These are phyloP conservation scores for Hylaeus anthracinus DNA, from an alignment of 1,140 invertebrate genomes.

Conservation along the genomic window DNA sequence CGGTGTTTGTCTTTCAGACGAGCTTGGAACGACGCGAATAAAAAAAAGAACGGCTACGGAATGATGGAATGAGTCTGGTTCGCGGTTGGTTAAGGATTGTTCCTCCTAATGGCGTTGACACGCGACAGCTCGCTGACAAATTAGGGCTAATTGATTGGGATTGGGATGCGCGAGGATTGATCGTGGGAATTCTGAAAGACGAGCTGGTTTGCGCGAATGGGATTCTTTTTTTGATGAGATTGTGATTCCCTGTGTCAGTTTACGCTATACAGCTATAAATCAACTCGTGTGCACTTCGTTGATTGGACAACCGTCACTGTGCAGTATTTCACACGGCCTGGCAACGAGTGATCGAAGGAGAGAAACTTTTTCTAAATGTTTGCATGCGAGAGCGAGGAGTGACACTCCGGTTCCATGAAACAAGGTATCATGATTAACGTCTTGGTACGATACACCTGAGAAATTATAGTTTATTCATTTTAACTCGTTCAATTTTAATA, in stretches of 20 bases:
- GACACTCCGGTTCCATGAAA: background rate
- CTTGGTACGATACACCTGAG: too few relatives aligned
- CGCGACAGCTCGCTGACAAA: constrained; percentile 2
- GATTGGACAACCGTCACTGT: constrained; percentile 5
- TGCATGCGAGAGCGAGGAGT: background rate
- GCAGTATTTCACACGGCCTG: background rate
- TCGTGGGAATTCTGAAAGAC: background rate
- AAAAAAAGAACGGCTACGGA: constrained; percentile 19
- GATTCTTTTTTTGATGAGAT: constrained; percentile 13
- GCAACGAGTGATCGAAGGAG: background rate
- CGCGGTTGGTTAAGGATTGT: constrained; percentile 39
- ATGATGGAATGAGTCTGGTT: constrained; percentile 24
- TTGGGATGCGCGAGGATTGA: background rate
- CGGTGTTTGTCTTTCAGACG: constrained; percentile 65
- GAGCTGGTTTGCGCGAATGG: background rate
- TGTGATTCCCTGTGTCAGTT: constrained; percentile 32
- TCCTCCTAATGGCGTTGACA: constrained; percentile 24
- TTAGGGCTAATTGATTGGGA: constrained; percentile 1
- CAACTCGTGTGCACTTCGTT: background rate
- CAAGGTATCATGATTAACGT: too few relatives aligned
- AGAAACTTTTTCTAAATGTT: background rate
- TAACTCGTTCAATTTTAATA: too few relatives aligned
- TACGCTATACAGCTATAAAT: constrained; percentile 29
- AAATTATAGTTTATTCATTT: too few relatives aligned
- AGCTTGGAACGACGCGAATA: constrained; percentile 17